A percentile compares a stretch with the other conserved stretches of the same genome.
These are phyloP conservation scores for Notechis scutatus DNA, from an alignment of 2,113 vertebrate species.

Conservation along the genomic window DNA sequence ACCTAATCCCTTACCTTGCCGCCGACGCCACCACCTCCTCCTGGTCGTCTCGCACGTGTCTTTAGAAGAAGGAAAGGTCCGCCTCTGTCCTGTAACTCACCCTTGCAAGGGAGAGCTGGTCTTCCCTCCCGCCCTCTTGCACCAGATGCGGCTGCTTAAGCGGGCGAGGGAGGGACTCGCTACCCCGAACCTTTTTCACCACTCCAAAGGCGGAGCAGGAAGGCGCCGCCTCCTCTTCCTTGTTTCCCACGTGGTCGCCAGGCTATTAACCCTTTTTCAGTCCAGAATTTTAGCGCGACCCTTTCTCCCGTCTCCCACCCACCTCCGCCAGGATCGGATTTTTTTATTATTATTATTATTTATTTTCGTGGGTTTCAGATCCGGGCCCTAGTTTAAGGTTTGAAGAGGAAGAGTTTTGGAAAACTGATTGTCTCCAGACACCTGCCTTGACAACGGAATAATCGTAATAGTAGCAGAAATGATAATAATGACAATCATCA, in stretches of 20 bases:
- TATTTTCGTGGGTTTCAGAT: not conserved
- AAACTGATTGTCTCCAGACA: not conserved
- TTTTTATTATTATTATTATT: no score
- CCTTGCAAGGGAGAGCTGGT: constrained; percentile 1
- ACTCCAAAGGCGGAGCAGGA: constrained; percentile 23
- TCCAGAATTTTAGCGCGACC: no score
- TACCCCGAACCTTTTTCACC: not conserved
- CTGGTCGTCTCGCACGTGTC: not conserved
- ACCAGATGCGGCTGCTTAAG: constrained; percentile 4
- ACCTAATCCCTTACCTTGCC: not conserved
- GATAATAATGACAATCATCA: not conserved
- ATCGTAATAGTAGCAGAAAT: not conserved
- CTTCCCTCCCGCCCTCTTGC: not conserved
- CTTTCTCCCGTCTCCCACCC: no score
- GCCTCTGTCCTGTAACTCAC: constrained; percentile 4
- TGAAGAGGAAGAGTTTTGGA: not conserved
- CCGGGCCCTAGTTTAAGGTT: not conserved
- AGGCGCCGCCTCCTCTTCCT: constrained; percentile 33
- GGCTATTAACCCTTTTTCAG: not conserved
- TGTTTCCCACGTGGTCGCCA: constrained; percentile 14
- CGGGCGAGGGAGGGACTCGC: not conserved
- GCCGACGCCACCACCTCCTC: not conserved
- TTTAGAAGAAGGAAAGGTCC: not conserved
- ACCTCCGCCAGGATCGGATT: not conserved
- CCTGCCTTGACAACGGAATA: not conserved